These are phyloP conservation scores for Sipha flava DNA, from an alignment of 1,140 invertebrate species.

Conservation along the genomic window DNA sequence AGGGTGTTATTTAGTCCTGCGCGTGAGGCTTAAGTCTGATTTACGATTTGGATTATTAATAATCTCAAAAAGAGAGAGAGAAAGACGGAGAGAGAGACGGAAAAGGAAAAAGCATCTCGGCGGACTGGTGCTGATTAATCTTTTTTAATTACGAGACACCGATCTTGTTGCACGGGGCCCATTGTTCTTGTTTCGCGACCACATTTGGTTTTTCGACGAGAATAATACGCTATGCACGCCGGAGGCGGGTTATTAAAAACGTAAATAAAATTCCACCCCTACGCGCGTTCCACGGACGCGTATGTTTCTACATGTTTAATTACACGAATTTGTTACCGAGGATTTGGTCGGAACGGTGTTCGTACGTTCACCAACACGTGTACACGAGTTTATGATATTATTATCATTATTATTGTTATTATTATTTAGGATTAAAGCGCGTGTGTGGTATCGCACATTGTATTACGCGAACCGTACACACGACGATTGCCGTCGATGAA, in stretches of 20 bases:
- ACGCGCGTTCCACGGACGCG: background rate
- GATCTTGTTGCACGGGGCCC: background rate
- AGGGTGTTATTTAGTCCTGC: slow-evolving; percentile 25
- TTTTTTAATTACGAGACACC: slow-evolving; percentile 30
- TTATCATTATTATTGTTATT: too few relatives aligned
- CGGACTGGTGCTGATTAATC: slow-evolving; percentile 29
- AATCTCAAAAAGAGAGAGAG: slow-evolving; percentile 15
- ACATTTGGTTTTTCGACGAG: background rate
- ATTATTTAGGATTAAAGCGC: too few relatives aligned
- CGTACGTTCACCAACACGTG: too few relatives aligned
- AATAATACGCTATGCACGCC: background rate
- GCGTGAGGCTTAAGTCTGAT: slow-evolving; percentile 19
- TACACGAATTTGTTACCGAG: slow-evolving; percentile 16
- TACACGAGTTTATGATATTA: too few relatives aligned
- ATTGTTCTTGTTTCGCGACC: slow-evolving; percentile 15
- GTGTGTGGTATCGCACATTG: too few relatives aligned
- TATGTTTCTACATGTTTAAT: background rate
- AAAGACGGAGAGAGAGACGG: background rate
- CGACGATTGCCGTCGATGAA: too few relatives aligned
- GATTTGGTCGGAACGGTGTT: background rate
- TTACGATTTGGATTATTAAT: slow-evolving; percentile 31
- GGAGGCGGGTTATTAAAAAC: slow-evolving; percentile 26
- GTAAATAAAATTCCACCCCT: background rate
- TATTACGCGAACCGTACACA: too few relatives aligned
- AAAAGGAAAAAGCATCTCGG: background rate